These are phyloP conservation scores for Aporophyla nigra DNA, from an alignment of 2,888 invertebrate species.

Conservation along the genomic window DNA sequence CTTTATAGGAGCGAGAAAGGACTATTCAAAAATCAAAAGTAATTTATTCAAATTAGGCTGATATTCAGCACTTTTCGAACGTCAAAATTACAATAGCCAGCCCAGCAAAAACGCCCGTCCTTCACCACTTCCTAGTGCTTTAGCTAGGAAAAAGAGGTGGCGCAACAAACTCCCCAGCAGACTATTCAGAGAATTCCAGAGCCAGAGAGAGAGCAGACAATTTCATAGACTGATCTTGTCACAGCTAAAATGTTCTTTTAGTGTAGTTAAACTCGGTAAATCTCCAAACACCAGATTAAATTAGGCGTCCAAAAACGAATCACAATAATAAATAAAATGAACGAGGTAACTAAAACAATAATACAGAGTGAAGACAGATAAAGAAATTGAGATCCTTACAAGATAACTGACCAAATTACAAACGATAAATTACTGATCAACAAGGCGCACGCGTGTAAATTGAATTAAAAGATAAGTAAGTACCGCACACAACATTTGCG, in stretches of 20 bases:
- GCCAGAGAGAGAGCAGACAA: no score
- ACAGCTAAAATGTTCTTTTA: neutral
- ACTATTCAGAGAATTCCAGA: no score
- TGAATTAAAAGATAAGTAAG: constrained; percentile 87
- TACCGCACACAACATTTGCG: constrained; percentile 78
- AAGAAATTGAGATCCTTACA: constrained; percentile 84
- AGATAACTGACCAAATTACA: constrained; percentile 81
- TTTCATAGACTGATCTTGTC: neutral
- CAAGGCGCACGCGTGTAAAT: constrained; percentile 84
- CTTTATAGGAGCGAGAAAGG: neutral
- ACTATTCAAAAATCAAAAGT: neutral
- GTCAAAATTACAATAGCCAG: no score
- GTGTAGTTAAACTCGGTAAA: neutral
- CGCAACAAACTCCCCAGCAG: no score
- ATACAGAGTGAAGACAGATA: constrained; percentile 70
- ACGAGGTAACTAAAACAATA: constrained; percentile 59
- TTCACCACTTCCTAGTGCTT: no score
- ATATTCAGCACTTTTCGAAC: no score
- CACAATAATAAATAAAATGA: constrained; percentile 34
- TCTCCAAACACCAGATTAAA: neutral
- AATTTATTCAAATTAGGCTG: no score
- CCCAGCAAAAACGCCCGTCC: no score
- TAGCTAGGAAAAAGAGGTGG: no score
- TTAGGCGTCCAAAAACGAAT: constrained; percentile 8
- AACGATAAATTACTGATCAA: constrained; percentile 83